These are phyloP conservation scores for Mungos mungo DNA, from an alignment of 2,113 vertebrate genomes.

Conservation along the genomic window DNA sequence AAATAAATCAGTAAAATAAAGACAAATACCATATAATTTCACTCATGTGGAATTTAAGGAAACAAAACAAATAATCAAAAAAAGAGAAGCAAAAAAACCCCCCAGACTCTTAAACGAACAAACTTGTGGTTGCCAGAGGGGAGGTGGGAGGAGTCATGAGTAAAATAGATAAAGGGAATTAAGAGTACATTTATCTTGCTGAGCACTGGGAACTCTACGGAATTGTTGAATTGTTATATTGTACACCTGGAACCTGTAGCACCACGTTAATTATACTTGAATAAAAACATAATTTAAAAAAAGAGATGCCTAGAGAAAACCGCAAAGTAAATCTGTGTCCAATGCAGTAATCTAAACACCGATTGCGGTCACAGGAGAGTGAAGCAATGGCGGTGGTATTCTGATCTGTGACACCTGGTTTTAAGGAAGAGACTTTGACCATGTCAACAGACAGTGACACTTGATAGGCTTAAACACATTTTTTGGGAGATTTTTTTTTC, in stretches of 20 bases:
- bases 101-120: neutral
- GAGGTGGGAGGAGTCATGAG: no score
- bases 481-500: neutral
- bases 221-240: neutral
- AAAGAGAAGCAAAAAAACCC: neutral
- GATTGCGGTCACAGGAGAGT: neutral
- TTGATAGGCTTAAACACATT: neutral
- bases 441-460: neutral
- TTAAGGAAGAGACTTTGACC: neutral
- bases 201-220: neutral
- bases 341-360: neutral
- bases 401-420: neutral
- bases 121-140: neutral
- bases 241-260: neutral
- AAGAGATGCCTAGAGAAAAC: neutral
- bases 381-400: neutral
- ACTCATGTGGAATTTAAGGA: neutral
- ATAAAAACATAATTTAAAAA: neutral
- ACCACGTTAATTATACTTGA: neutral
- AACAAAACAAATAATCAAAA: neutral
- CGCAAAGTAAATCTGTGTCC: neutral
- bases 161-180: neutral
- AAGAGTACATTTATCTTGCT: neutral
- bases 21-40: neutral
- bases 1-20: neutral